Evolutionary conservation across 2,888 invertebrate genomes (phyloP).

Genomic region (Nasonovia ribisnigri): DNA sequence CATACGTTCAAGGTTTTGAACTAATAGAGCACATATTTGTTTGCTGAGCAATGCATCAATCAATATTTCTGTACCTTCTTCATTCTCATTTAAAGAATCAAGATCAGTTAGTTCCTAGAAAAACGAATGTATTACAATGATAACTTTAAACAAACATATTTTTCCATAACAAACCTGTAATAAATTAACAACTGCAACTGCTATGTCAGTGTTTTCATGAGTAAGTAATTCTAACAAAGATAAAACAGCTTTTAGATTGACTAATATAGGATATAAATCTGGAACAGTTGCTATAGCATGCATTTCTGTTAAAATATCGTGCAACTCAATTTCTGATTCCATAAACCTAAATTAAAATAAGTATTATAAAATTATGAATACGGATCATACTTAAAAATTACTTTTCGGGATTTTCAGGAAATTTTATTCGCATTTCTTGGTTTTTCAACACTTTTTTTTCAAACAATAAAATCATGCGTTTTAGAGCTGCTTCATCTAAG

Average conservation of each 20-base stretch:
- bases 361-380: constrained; percentile 19
- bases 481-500: constrained; percentile 88
- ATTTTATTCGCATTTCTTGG: constrained; percentile 98
- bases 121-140: constrained; percentile 72
- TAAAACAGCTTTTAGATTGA: constrained; percentile 89
- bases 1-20: constrained; percentile 92
- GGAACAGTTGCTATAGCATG: constrained; percentile 96
- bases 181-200: constrained; percentile 82
- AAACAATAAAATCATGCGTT: constrained; percentile 90
- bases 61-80: constrained; percentile 89
- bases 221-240: constrained; percentile 92
- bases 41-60: constrained; percentile 90
- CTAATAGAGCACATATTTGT: constrained; percentile 88
- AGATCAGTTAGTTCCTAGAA: constrained; percentile 93
- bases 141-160: neutral
- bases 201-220: constrained; percentile 96
- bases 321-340: constrained; percentile 94
- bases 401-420: constrained; percentile 95
- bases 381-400: constrained; percentile 69
- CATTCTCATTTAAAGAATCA: constrained; percentile 94
- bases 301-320: constrained; percentile 89
- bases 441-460: constrained; percentile 95
- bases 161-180: constrained; percentile 75
- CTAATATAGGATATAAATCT: constrained; percentile 91
- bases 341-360: constrained; percentile 78